These are phyloP conservation scores for Toxotes lorentzi DNA, from an alignment of 2,797 vertebrate genomes.

Conservation along the genomic window DNA sequence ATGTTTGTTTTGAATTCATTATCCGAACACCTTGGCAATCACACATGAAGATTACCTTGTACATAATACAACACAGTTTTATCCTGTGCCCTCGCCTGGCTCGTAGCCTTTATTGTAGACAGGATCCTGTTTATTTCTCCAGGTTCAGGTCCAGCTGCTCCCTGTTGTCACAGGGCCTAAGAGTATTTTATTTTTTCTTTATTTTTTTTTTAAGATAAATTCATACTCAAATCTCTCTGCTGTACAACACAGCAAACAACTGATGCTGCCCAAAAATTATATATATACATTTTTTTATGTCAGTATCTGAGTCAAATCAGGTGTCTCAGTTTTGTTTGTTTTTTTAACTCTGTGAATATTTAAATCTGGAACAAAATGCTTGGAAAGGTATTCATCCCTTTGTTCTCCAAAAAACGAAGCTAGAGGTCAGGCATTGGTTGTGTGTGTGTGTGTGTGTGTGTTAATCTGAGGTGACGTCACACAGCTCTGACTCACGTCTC, in stretches of 20 bases:
- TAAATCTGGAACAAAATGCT: background rate
- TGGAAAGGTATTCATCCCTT: background rate
- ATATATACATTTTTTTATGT: background rate
- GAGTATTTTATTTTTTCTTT: background rate
- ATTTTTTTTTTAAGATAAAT: background rate
- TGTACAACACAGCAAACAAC: background rate
- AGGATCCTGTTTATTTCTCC: background rate
- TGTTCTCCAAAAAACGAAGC: background rate
- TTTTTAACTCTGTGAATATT: background rate
- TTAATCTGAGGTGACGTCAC: slow-evolving; percentile 43
- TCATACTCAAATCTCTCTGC: background rate
- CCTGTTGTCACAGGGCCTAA: background rate
- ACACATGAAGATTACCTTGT: slow-evolving; percentile 15
- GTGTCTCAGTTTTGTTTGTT: background rate
- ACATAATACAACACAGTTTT: background rate
- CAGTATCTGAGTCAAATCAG: background rate
- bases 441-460: background rate
- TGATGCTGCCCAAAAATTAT: background rate
- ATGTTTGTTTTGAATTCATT: slow-evolving; percentile 45
- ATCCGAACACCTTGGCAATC: slow-evolving; percentile 24
- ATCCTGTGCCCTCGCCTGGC: background rate
- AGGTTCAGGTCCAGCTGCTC: background rate
- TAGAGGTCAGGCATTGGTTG: background rate
- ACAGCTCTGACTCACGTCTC: slow-evolving; percentile 45
- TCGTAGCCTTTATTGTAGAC: background rate